Evolutionary conservation across 2,113 vertebrate genomes (phyloP).

Genomic region (Urocolius indicus): DNA sequence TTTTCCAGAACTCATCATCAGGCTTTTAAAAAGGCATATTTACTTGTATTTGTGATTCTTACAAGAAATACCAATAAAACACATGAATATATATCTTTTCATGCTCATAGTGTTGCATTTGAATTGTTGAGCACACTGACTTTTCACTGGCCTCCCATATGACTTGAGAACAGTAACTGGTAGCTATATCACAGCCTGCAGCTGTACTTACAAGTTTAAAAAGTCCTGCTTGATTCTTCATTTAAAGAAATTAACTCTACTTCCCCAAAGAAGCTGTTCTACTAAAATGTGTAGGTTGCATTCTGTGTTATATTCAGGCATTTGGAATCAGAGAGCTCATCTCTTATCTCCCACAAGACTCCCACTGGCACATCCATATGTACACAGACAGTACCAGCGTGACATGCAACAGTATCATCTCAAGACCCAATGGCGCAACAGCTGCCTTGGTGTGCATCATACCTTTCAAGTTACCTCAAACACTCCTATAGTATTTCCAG

Average conservation of each 20-base stretch:
- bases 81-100: neutral
- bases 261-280: neutral
- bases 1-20: neutral
- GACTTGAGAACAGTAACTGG: neutral
- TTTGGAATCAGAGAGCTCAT: neutral
- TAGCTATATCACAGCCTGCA: neutral
- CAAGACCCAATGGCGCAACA: neutral
- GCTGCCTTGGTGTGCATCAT: neutral
- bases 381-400: neutral
- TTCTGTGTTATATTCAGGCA: neutral
- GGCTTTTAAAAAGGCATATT: neutral
- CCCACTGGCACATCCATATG: rapidly evolving
- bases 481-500: neutral
- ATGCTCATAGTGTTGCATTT: neutral
- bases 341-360: neutral
- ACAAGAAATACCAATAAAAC: neutral
- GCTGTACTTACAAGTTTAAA: neutral
- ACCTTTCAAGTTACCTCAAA: neutral
- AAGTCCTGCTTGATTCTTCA: neutral
- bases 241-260: neutral
- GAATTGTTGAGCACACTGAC: neutral
- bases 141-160: neutral
- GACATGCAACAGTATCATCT: rapidly evolving
- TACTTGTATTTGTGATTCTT: neutral
- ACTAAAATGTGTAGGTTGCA: rapidly evolving